Evolutionary conservation across 2,888 invertebrate species (phyloP), one percentile per base, ranked within the genome.

Genomic region (Ormyrus thymus): DNA sequence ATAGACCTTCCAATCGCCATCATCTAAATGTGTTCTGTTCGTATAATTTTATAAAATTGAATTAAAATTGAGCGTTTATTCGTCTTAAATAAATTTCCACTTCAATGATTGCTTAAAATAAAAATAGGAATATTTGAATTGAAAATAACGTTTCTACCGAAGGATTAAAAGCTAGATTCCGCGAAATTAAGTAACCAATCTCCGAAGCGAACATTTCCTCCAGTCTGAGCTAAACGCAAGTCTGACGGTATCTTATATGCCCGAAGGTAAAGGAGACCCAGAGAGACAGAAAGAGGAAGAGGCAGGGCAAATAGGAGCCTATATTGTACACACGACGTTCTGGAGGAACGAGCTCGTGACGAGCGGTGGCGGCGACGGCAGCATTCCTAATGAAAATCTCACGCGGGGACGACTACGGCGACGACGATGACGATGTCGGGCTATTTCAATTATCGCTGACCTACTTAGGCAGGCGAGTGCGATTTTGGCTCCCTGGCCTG

Each of bases 371-470:
- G 7, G n/a, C 65, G 15, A 45, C 59, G 46, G 46, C 9, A 2
- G 48, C 9, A n/a, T 51, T 77, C 58, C 65, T 78, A 78, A 81
- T 81, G 78, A 78, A 81, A 81, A 75, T 72, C 78, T 70, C 68
- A 50, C 53, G 69, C 48, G 55, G 50, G 51, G n/a, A 56, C 10
- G 13, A 59, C 11, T 43, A 45, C 56, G 51, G 55, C 59, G 10
- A 68, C 68, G n/a, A 15, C 50, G 46, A 2, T n/a, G 15, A 13
- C 15, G 29, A n/a, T 46, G n/a, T 7, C 15, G 53, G 10, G 73
- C 78, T 72, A 77, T 81, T 82, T 83, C 81, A 83, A 82, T 83
- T 83, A 83, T 82, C 81, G 79, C 79, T 83, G 83, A 83, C 82
- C 82, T 78, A 84, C 79, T 83, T 83, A 80, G 70, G 15, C 51